These are phyloP conservation scores for Dryobates pubescens DNA, from an alignment of 2,797 vertebrate species.

Conservation along the genomic window DNA sequence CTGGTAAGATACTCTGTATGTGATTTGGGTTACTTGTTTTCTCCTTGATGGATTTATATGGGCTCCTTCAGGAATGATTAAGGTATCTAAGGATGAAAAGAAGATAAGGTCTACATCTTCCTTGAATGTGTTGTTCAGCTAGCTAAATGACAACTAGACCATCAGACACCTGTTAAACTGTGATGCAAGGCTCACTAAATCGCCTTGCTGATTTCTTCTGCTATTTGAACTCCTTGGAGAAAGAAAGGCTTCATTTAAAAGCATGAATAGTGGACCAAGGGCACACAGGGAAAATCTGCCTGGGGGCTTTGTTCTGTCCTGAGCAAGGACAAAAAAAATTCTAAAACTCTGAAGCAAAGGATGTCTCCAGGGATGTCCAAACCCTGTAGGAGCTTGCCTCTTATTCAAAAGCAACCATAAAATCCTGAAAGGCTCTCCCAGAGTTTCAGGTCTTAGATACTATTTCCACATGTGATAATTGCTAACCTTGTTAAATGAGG, in stretches of 20 bases:
- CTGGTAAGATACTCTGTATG: not conserved
- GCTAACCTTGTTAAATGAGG: not conserved
- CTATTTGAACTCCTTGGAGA: not conserved
- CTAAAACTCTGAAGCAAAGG: not conserved
- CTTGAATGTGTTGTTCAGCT: not conserved
- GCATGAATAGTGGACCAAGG: not conserved
- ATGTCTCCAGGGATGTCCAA: not conserved
- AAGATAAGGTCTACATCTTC: not conserved
- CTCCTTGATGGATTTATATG: not conserved
- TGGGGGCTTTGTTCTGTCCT: not conserved
- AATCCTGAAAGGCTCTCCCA: not conserved
- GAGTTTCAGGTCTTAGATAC: not conserved
- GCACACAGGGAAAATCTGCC: not conserved
- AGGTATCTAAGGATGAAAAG: not conserved
- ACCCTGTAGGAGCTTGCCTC: not conserved
- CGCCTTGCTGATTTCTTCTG: not conserved
- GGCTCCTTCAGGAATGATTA: not conserved
- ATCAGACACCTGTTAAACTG: not conserved
- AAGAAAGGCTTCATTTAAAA: not conserved
- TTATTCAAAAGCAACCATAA: not conserved
- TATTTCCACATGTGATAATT: not conserved
- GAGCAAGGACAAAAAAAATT: not conserved
- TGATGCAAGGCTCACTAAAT: not conserved
- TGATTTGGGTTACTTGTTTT: not conserved
- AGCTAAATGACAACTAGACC: not conserved